Base-by-base conservation (phyloP, 1,140 invertebrate genomes). In the Sitophilus oryzae region DNA sequence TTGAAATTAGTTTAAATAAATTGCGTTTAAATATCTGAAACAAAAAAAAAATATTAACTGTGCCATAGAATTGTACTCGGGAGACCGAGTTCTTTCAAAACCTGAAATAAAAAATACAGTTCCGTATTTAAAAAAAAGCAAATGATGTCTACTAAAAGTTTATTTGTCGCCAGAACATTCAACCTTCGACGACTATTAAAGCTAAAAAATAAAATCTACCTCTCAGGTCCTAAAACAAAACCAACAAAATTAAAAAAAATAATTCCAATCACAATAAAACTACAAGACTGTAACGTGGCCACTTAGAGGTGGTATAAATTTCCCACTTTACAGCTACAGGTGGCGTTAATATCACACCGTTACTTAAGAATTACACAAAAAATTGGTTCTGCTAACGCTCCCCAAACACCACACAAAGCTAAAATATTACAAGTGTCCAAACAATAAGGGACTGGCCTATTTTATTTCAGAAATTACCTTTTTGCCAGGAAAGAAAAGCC, bases 341-440 rank as follows among this genome's bases (percentile, higher is more conserved):
- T 30, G 25, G 25, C 25, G 25, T 30, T 45, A 45, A 45, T 45
- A 16, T 45, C 21, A 45, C 6, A 23, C 10, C 10, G 20, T 45
- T 45, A 21, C 20, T 22, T 9, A n/a, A 45, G 21, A 9, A 14
- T 45, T 45, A 45, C 11, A 16, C 22, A 21, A 9, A 21, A 16
- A 45, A 45, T 25, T 25, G 10, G 8, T 43, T 6, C 23, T 23
- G 22, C 9, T 15, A 22, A 16, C 18, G 3, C 5, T 14, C 8
- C 23, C 21, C 40, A 43, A 23, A 30, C 25, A 30, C 25, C 25
- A 30, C 25, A 30, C 40, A 20, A 16, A 40, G 11, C 50, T 19
- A 23, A 40, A 52, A 52, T 52, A 52, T 52, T 52, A 35, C 42
- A 52, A 22, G 40, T 52, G 50, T 52, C 50, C 50, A 52, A 52